phyloP scores from a whole-genome alignment of 2,888 invertebrate species.

The Melanostoma scalare region DNA sequence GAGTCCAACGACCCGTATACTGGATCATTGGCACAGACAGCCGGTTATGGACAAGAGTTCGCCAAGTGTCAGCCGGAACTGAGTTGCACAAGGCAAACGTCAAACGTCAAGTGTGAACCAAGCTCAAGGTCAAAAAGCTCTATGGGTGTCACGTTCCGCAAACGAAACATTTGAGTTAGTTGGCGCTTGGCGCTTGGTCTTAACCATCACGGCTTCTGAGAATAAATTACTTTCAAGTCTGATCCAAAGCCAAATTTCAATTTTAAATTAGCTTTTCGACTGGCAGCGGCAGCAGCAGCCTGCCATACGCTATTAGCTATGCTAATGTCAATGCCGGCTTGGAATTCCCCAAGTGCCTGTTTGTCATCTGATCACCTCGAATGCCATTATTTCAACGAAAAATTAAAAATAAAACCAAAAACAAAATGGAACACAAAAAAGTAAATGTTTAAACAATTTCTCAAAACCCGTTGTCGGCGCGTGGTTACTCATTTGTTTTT shows the following conservation, averaged over 20 bases:
- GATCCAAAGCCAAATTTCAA: constrained; percentile 56
- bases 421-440: constrained; percentile 17
- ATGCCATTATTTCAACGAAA: constrained; percentile 24
- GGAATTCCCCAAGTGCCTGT: constrained; percentile 71
- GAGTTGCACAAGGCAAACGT: constrained; percentile 70
- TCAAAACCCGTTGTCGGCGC: constrained; percentile 68
- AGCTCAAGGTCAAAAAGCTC: constrained; percentile 57
- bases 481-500: constrained; percentile 72
- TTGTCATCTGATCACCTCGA: constrained; percentile 63
- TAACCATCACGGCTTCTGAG: constrained; percentile 18
- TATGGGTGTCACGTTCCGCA: constrained; percentile 61
- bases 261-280: constrained; percentile 56
- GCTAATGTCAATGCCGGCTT: constrained; percentile 65
- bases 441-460: constrained; percentile 56
- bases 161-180: constrained; percentile 40
- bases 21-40: constrained; percentile 34
- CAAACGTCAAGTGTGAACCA: constrained; percentile 59
- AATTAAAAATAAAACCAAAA: constrained; percentile 24
- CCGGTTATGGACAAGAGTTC: constrained; percentile 44
- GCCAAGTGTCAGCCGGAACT: constrained; percentile 65
- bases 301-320: constrained; percentile 59
- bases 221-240: constrained; percentile 30
- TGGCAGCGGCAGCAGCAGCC: constrained; percentile 56
- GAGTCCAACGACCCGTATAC: constrained; percentile 80
- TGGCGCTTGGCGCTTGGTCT: constrained; percentile 20